These are phyloP conservation scores for Dryadula phaetusa DNA, from an alignment of 2,888 invertebrate genomes.

Conservation along the genomic window DNA sequence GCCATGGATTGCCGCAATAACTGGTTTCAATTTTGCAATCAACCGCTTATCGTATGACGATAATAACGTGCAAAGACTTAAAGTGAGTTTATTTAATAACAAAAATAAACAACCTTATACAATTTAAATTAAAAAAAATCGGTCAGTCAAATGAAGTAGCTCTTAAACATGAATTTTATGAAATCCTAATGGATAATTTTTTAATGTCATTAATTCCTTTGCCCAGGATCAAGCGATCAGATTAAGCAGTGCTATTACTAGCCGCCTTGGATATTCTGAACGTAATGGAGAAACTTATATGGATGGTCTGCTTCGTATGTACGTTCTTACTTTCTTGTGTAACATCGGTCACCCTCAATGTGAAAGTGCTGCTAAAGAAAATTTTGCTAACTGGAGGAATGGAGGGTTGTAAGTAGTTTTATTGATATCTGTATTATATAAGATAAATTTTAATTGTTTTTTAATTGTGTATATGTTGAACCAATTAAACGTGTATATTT, in stretches of 20 bases:
- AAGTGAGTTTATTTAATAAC: slow-evolving; percentile 52
- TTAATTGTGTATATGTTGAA: neutral
- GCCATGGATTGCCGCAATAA: slow-evolving; percentile 87
- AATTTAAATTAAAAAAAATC: too few species aligned
- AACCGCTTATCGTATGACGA: slow-evolving; percentile 71
- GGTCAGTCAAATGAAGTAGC: neutral
- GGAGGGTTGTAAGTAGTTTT: slow-evolving; percentile 62
- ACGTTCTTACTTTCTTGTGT: slow-evolving; percentile 85
- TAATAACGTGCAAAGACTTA: slow-evolving; percentile 52
- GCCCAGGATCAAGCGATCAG: slow-evolving; percentile 69
- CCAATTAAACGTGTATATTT: too few species aligned
- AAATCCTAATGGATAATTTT: neutral
- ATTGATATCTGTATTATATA: too few species aligned
- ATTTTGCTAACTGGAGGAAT: slow-evolving; percentile 70
- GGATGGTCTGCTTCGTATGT: slow-evolving; percentile 79
- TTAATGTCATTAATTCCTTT: neutral
- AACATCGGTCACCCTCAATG: slow-evolving; percentile 72
- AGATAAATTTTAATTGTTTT: neutral
- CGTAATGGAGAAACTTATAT: slow-evolving; percentile 72
- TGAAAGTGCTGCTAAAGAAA: slow-evolving; percentile 59
- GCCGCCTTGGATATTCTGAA: slow-evolving; percentile 80
- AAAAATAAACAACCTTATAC: neutral
- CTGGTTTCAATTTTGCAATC: slow-evolving; percentile 72
- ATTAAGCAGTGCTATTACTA: slow-evolving; percentile 74
- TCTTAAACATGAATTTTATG: neutral